Evolutionary conservation across 2,888 invertebrate species (phyloP).

Genomic region (Drosophila ezoana): DNA sequence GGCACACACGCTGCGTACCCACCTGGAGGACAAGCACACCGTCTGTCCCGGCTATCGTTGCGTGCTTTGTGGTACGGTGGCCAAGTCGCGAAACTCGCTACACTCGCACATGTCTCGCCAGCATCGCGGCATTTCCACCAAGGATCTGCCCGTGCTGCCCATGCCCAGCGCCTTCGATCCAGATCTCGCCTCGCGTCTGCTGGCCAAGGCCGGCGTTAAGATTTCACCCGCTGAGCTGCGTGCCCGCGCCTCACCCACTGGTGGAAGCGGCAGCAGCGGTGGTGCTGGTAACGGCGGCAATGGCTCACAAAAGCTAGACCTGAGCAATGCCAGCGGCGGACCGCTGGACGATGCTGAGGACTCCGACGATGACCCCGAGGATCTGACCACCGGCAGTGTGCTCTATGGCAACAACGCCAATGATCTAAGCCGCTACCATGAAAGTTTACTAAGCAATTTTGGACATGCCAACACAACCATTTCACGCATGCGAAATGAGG

Average conservation of each 20-base stretch:
- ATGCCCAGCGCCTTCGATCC: constrained; percentile 97
- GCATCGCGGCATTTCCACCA: constrained; percentile 96
- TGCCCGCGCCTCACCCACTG: constrained; percentile 93
- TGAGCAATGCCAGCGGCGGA: constrained; percentile 87
- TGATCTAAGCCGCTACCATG: constrained; percentile 83
- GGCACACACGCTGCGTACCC: constrained; percentile 95
- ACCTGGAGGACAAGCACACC: constrained; percentile 96
- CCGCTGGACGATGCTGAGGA: constrained; percentile 89
- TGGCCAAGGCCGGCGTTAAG: constrained; percentile 95
- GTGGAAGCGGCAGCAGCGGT: constrained; percentile 86
- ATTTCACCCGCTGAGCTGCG: constrained; percentile 93
- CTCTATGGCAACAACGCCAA: constrained; percentile 73
- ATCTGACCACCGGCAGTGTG: constrained; percentile 88
- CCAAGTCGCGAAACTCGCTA: constrained; percentile 95
- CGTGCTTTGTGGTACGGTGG: constrained; percentile 96
- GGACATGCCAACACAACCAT: constrained; percentile 88
- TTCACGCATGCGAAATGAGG: constrained; percentile 88
- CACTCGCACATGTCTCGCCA: constrained; percentile 98
- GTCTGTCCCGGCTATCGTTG: constrained; percentile 96
- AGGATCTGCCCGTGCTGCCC: constrained; percentile 95
- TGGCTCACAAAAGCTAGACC: constrained; percentile 87
- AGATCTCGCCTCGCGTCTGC: constrained; percentile 92
- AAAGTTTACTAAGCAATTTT: constrained; percentile 83
- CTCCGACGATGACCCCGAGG: constrained; percentile 91
- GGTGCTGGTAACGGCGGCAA: constrained; percentile 59